These are phyloP conservation scores for Cosmopolites sordidus DNA, from an alignment of 2,888 invertebrate species.

Conservation along the genomic window DNA sequence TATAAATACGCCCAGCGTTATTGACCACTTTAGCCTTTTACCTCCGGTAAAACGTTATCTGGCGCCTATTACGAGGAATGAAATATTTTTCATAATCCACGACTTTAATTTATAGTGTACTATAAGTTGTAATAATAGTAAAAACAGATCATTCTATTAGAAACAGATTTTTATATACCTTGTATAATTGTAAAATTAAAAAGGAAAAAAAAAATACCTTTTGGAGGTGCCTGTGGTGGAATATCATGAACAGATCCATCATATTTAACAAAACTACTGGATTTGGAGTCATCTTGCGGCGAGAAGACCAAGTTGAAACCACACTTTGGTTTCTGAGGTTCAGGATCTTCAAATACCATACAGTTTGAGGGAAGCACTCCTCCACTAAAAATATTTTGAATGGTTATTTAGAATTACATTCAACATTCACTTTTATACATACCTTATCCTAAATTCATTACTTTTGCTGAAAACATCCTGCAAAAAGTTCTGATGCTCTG, in stretches of 20 bases:
- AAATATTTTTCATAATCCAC: too few species aligned
- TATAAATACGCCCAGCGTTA: too few species aligned
- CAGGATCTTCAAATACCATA: constrained; percentile 9
- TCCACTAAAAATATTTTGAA: constrained; percentile 6
- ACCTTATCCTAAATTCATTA: constrained; percentile 24
- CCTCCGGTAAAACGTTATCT: too few species aligned
- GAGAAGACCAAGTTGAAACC: constrained; percentile 6
- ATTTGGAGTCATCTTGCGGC: constrained; percentile 9
- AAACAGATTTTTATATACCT: too few species aligned
- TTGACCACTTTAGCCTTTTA: too few species aligned
- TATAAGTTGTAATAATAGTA: too few species aligned
- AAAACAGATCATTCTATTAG: too few species aligned
- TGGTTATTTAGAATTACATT: too few species aligned
- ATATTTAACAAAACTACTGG: constrained; percentile 31
- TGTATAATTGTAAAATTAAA: too few species aligned
- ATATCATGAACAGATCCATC: constrained; percentile 32
- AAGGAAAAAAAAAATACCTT: constrained; percentile 25
- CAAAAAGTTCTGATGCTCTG: constrained; percentile 25
- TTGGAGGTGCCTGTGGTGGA: constrained; percentile 27
- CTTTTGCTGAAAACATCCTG: constrained; percentile 25
- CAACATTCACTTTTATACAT: too few species aligned
- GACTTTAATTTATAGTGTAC: too few species aligned
- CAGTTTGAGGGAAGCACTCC: constrained; percentile 1
- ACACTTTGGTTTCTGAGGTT: not conserved
- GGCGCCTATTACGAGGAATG: too few species aligned